phyloP scores from a whole-genome alignment of 2,797 vertebrate species.

The Thaleichthys pacificus region DNA sequence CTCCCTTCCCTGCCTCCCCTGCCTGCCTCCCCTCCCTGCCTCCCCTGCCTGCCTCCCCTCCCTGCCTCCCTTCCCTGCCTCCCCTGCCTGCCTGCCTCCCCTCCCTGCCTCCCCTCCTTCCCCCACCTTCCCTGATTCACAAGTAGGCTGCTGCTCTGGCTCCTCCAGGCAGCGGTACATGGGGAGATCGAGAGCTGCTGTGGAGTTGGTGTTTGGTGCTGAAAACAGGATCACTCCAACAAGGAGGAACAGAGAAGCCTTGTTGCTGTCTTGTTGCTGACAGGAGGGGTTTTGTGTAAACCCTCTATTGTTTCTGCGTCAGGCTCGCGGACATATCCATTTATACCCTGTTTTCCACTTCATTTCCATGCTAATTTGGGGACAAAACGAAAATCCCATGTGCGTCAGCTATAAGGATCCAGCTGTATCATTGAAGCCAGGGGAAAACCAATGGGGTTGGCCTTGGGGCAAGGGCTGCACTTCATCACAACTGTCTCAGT shows the following conservation, averaged over 20 bases:
- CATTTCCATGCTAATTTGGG: conserved; percentile 75
- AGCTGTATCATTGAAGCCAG: conserved; percentile 66
- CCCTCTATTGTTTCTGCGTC: conserved; percentile 64
- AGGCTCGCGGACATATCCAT: conserved; percentile 69
- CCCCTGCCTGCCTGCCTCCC: conserved; percentile 19
- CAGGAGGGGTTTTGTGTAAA: conserved; percentile 64
- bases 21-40: conserved; percentile 21
- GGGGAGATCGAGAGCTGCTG: conserved; percentile 21
- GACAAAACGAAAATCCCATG: conserved; percentile 62
- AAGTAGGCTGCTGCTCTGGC: not conserved
- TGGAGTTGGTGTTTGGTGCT: conserved; percentile 56
- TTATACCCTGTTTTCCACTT: conserved; percentile 72
- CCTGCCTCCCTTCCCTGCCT: conserved; percentile 1
- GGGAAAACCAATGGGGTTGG: conserved; percentile 45
- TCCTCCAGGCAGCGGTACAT: conserved; percentile 15
- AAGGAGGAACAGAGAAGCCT: conserved; percentile 69
- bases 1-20: conserved; percentile 1
- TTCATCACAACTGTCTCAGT: conserved; percentile 57
- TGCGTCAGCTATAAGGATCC: conserved; percentile 72
- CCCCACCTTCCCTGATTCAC: conserved; percentile 3
- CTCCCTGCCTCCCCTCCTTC: conserved; percentile 20
- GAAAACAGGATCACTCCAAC: conserved; percentile 54
- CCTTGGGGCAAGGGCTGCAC: conserved; percentile 32
- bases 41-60: conserved; percentile 19
- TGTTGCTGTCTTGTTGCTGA: conserved; percentile 61